Conservation (phyloP, 2,797 vertebrate genomes). For the Ceryle rudis region DNA sequence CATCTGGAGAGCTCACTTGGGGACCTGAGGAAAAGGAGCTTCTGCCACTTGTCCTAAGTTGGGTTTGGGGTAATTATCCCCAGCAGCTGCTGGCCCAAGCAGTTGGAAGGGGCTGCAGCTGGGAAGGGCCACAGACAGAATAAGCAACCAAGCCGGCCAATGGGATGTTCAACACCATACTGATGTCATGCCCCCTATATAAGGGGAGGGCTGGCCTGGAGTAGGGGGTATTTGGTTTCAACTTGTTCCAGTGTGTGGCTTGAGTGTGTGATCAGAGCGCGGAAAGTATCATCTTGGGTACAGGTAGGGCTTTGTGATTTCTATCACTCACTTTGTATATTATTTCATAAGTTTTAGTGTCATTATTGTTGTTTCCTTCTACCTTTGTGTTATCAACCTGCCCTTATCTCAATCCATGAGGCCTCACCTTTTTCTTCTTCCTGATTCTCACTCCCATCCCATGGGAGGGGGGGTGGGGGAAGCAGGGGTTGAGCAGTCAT, state of each 20-base stretch:
- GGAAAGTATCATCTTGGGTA: background rate
- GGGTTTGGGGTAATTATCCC: background rate
- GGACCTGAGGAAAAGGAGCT: background rate
- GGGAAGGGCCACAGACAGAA: too few relatives aligned
- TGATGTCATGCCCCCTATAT: background rate
- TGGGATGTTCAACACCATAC: background rate
- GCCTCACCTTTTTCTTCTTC: background rate
- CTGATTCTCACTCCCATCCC: background rate
- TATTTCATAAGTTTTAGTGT: background rate
- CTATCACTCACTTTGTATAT: background rate
- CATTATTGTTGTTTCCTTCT: background rate
- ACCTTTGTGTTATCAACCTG: background rate
- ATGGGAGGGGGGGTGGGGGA: too few relatives aligned
- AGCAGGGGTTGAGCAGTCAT: too few relatives aligned
- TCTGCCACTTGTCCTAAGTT: background rate
- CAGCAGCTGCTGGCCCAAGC: background rate
- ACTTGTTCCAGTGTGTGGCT: background rate
- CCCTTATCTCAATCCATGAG: background rate
- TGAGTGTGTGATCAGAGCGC: background rate
- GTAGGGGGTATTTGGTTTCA: background rate
- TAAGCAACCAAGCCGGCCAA: background rate
- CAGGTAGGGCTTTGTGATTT: background rate
- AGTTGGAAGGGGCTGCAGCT: too few relatives aligned
- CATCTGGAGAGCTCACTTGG: background rate
- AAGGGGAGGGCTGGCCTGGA: background rate